Conservation (phyloP, 2,113 vertebrate genomes). For the Orthonyx spaldingii region DNA sequence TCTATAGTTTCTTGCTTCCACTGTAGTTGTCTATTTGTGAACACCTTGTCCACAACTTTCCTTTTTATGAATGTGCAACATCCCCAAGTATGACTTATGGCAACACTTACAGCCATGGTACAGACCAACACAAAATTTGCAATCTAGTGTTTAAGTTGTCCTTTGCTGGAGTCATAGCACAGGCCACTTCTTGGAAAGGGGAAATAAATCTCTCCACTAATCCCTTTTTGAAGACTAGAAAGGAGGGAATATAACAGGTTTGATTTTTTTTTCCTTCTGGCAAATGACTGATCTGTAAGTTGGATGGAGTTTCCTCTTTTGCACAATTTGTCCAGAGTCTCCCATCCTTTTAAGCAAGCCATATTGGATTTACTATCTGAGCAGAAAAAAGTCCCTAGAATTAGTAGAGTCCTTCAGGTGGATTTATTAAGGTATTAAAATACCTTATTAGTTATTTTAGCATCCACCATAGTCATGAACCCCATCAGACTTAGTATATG, state of each 20-base stretch:
- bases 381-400: accelerated
- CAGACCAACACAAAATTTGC: not conserved
- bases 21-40: not conserved
- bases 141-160: not conserved
- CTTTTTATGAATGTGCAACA: not conserved
- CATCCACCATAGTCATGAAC: not conserved
- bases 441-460: not conserved
- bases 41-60: not conserved
- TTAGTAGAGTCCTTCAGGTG: not conserved
- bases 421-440: not conserved
- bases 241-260: not conserved
- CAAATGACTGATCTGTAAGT: not conserved
- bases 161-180: not conserved
- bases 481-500: not conserved
- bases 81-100: not conserved
- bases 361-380: not conserved
- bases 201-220: not conserved
- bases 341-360: not conserved
- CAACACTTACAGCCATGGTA: not conserved
- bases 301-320: not conserved
- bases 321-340: not conserved
- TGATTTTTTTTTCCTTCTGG: not conserved
- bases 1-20: not conserved
- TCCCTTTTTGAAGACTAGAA: not conserved
- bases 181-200: not conserved